phyloP scores from a whole-genome alignment of 2,888 invertebrate genomes.

The Acronicta psi region DNA sequence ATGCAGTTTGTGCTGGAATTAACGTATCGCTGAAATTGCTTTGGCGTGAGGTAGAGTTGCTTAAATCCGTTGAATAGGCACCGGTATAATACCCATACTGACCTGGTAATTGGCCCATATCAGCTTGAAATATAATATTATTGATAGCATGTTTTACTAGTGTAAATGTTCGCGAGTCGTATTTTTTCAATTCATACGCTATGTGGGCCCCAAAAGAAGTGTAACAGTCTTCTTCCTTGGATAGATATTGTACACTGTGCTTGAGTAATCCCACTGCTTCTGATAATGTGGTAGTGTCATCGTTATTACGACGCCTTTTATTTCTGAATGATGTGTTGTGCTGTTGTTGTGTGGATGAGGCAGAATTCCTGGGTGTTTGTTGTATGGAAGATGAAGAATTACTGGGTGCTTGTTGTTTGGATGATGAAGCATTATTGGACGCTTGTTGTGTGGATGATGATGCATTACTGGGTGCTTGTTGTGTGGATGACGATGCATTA shows the following conservation, averaged over 20 bases:
- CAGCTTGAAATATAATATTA: slow-evolving; percentile 45
- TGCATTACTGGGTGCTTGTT: slow-evolving; percentile 34
- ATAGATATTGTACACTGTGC: slow-evolving; percentile 47
- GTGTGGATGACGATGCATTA: slow-evolving; percentile 25
- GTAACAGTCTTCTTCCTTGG: slow-evolving; percentile 44
- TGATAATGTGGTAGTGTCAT: slow-evolving; percentile 39
- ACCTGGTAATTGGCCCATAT: slow-evolving; percentile 40
- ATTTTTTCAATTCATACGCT: slow-evolving; percentile 43
- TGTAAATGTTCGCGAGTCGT: slow-evolving; percentile 32
- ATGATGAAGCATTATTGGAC: no score
- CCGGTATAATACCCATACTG: slow-evolving; percentile 36
- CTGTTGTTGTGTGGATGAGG: slow-evolving; percentile 40
- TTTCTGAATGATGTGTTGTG: slow-evolving; percentile 39
- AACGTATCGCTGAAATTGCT: slow-evolving; percentile 9
- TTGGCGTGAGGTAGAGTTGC: slow-evolving; percentile 42
- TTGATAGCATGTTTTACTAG: slow-evolving; percentile 41
- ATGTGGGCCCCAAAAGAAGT: slow-evolving; percentile 46
- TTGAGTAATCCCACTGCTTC: slow-evolving; percentile 47
- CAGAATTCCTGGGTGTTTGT: slow-evolving; percentile 32
- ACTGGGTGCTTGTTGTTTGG: no score
- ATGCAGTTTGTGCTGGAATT: no score
- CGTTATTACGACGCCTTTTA: slow-evolving; percentile 36
- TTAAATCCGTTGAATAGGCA: slow-evolving; percentile 36
- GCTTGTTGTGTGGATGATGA: no score
- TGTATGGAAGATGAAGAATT: slow-evolving; percentile 28